A percentile compares a stretch with the other conserved stretches of the same genome.
These are phyloP conservation scores for Ophraella communa DNA, from an alignment of 2,888 invertebrate genomes.

Conservation along the genomic window DNA sequence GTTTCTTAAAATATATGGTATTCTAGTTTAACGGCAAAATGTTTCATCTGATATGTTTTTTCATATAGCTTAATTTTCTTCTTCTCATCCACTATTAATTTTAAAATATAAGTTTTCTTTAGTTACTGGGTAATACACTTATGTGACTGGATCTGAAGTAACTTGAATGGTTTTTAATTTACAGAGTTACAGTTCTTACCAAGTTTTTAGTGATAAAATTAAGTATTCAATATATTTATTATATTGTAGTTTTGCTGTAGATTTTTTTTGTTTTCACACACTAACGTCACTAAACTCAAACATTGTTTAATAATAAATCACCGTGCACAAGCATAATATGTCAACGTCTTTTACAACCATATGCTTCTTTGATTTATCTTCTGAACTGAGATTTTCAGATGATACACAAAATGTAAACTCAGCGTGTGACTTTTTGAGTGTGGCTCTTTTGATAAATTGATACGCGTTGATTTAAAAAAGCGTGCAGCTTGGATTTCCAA, in stretches of 20 bases:
- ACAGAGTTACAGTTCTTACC: not conserved
- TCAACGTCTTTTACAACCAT: conserved; percentile 17
- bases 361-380: conserved; percentile 25
- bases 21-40: too few species aligned
- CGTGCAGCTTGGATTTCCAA: conserved; percentile 40
- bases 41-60: too few species aligned
- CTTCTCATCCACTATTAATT: too few species aligned
- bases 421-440: conserved; percentile 35
- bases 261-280: not conserved
- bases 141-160: too few species aligned
- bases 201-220: not conserved
- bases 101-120: too few species aligned
- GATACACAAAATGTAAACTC: conserved; percentile 24
- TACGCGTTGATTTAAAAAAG: conserved; percentile 37
- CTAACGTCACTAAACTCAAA: not conserved
- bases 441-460: conserved; percentile 40
- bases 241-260: not conserved
- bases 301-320: not conserved
- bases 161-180: too few species aligned
- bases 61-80: too few species aligned
- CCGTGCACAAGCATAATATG: conserved; percentile 1
- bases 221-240: not conserved
- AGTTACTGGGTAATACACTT: too few species aligned
- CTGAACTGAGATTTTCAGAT: conserved; percentile 11
- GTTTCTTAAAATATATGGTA: too few species aligned